Percentiles rank a stretch among this genome's conserved stretches.
Evolutionary conservation across 2,797 vertebrate genomes (phyloP).

Genomic region (Pelodytes ibericus): DNA sequence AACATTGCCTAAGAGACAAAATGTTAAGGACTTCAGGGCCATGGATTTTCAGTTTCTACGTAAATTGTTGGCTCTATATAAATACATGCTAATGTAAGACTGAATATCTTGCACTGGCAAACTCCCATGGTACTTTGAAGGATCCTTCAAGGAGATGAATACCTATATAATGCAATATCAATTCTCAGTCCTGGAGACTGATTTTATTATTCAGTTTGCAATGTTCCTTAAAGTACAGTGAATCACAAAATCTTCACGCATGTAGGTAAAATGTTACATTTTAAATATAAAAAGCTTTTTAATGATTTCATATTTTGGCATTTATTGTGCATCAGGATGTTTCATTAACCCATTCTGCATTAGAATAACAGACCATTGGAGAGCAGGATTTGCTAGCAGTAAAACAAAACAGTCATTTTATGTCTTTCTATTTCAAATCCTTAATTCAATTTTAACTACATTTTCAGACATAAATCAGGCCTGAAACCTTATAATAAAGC

Average conservation of each 20-base stretch:
- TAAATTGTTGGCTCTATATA: too few relatives aligned
- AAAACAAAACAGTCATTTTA: constrained; percentile 1
- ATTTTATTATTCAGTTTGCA: not conserved
- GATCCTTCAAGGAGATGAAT: too few relatives aligned
- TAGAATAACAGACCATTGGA: not conserved
- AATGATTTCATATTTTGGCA: not conserved
- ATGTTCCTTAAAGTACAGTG: not conserved
- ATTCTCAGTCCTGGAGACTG: not conserved
- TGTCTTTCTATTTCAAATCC: constrained; percentile 24
- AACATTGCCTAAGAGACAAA: too few relatives aligned
- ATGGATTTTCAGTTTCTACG: too few relatives aligned
- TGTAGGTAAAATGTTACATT: not conserved
- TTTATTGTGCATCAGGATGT: not conserved
- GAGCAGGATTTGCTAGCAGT: not conserved
- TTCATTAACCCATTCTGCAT: not conserved
- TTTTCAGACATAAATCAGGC: constrained; percentile 25
- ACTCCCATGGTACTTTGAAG: too few relatives aligned
- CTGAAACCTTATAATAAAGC: constrained; percentile 4
- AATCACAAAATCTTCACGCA: not conserved
- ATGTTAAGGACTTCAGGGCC: too few relatives aligned
- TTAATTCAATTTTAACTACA: constrained; percentile 33
- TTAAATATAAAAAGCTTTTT: not conserved
- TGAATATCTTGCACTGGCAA: too few relatives aligned
- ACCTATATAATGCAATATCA: too few relatives aligned
- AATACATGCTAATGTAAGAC: too few relatives aligned